Percentiles rank a stretch among this genome's conserved stretches.
These are phyloP conservation scores for Harpagifer antarcticus DNA, from an alignment of 2,797 vertebrate genomes.

Conservation along the genomic window DNA sequence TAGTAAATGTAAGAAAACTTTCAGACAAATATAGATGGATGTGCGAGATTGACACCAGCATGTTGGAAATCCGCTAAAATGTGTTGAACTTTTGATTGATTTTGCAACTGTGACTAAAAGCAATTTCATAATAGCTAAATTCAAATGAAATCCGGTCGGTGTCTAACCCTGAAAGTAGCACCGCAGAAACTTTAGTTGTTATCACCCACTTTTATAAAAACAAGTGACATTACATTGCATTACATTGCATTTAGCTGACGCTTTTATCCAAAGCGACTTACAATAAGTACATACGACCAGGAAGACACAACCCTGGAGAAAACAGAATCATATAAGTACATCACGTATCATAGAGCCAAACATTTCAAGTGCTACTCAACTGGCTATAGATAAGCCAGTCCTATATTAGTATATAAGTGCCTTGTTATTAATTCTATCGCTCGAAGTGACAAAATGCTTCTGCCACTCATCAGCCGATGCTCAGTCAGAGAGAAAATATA, in stretches of 20 bases:
- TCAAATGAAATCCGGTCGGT: background rate
- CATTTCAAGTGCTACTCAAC: no score
- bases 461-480: constrained; percentile 1
- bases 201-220: background rate
- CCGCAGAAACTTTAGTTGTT: background rate
- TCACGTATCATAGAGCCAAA: no score
- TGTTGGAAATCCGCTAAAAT: background rate
- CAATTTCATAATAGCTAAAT: background rate
- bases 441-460: constrained; percentile 5
- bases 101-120: background rate
- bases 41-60: background rate
- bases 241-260: no score
- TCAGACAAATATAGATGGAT: background rate
- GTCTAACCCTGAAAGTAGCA: background rate
- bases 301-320: no score
- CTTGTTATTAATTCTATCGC: no score
- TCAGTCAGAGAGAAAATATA: constrained; percentile 2
- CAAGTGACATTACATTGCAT: no score
- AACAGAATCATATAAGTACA: no score
- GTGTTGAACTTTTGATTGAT: no score
- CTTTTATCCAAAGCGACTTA: no score
- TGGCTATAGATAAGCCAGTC: no score
- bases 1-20: background rate
- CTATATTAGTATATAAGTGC: no score
- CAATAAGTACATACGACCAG: no score